phyloP scores from a whole-genome alignment of 2,113 vertebrate species.

The Etheostoma spectabile region DNA sequence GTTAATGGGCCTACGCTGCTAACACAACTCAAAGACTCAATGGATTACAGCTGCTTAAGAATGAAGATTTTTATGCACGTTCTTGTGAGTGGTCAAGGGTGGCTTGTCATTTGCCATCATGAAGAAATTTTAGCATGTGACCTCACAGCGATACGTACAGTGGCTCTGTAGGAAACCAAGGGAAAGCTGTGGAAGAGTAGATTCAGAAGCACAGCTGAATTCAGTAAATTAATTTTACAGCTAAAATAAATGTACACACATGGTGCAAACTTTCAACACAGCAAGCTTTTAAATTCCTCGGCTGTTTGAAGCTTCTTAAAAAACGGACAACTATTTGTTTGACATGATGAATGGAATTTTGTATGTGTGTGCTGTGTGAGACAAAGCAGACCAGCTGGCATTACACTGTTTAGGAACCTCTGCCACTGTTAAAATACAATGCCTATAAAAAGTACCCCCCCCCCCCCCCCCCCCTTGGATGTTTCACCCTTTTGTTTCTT shows the following conservation, averaged over 20 bases:
- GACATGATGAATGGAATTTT: not conserved
- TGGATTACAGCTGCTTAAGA: not conserved
- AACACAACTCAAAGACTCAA: not conserved
- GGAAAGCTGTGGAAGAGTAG: not conserved
- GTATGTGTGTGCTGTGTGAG: not conserved
- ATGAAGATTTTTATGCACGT: not conserved
- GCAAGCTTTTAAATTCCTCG: not conserved
- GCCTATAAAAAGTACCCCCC: too few species aligned
- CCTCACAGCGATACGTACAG: too few species aligned
- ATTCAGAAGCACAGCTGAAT: not conserved
- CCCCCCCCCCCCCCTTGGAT: too few species aligned
- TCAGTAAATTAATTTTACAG: not conserved
- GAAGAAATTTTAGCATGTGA: too few species aligned
- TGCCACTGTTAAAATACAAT: slow-evolving; percentile 2
- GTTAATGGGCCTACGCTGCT: not conserved
- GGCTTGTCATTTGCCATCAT: not conserved
- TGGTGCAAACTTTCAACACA: not conserved
- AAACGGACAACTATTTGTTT: slow-evolving; percentile 31
- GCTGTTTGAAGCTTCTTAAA: not conserved
- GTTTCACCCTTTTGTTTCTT: too few species aligned
- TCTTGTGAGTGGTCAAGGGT: too few species aligned
- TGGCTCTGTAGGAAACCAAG: not conserved
- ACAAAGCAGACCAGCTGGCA: slow-evolving; percentile 4
- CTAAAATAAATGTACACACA: too few species aligned
- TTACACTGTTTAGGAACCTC: slow-evolving; percentile 1